Evolutionary conservation across 2,113 vertebrate species (phyloP).

Genomic region (Donacobius atricapilla): DNA sequence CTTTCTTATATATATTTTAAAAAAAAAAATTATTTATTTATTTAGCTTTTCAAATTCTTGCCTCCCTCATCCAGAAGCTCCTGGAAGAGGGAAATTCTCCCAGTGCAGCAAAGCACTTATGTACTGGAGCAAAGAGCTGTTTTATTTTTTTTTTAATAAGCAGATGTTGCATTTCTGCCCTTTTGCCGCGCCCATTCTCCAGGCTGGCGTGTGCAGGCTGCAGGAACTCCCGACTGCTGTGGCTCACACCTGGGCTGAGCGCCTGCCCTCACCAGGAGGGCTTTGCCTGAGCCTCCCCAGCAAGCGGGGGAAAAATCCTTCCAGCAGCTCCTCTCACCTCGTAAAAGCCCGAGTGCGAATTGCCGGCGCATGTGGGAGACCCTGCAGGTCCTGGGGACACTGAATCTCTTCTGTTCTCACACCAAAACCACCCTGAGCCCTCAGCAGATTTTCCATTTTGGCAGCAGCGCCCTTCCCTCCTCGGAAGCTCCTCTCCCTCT

Average conservation of each 20-base stretch:
- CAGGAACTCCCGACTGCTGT: background rate
- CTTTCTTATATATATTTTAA: background rate
- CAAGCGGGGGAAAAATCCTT: slow-evolving; percentile 7
- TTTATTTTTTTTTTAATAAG: background rate
- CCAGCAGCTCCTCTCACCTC: slow-evolving; percentile 54
- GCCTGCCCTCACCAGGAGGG: background rate
- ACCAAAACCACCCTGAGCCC: background rate
- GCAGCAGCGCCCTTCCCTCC: background rate
- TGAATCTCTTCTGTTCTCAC: background rate
- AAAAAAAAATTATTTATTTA: too few species aligned
- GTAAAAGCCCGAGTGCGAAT: background rate
- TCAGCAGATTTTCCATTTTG: background rate
- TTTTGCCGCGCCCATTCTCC: background rate
- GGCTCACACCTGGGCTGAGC: background rate
- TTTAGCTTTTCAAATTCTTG: background rate
- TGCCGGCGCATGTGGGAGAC: background rate
- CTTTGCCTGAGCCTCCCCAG: background rate
- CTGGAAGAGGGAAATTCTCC: background rate
- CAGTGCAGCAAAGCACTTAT: background rate
- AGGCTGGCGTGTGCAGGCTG: background rate
- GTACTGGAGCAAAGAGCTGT: background rate
- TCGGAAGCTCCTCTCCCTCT: background rate
- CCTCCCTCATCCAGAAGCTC: background rate
- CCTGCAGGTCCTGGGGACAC: background rate
- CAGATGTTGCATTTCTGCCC: background rate